A percentile compares a stretch with the other conserved stretches of the same genome.
Evolutionary conservation across 2,113 vertebrate genomes (phyloP).

Genomic region (Cinclus cinclus): DNA sequence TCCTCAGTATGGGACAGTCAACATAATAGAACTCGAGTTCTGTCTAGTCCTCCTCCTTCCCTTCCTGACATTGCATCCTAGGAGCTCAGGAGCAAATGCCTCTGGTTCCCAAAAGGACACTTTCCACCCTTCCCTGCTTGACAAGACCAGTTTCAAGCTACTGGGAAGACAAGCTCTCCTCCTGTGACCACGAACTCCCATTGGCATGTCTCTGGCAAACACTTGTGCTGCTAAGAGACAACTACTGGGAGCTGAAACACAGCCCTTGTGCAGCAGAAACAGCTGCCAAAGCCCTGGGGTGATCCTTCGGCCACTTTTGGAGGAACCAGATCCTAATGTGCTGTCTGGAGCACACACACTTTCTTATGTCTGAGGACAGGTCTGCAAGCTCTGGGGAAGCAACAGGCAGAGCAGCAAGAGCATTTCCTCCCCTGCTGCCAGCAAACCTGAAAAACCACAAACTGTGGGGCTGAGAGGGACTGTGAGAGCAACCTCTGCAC

Average conservation of each 20-base stretch:
- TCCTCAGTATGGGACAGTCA: not conserved
- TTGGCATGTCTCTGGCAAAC: not conserved
- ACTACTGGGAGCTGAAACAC: not conserved
- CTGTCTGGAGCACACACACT: not conserved
- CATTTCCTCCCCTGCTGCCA: slow-evolving; percentile 25
- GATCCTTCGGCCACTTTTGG: not conserved
- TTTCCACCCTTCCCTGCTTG: not conserved
- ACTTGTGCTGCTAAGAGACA: not conserved
- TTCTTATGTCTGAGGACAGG: not conserved
- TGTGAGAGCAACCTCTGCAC: not conserved
- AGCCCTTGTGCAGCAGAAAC: rapidly evolving
- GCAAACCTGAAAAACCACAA: slow-evolving; percentile 58
- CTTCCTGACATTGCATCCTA: not conserved
- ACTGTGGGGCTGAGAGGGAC: slow-evolving; percentile 1
- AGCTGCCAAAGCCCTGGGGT: not conserved
- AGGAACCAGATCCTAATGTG: rapidly evolving
- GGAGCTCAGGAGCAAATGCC: not conserved
- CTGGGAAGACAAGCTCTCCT: not conserved
- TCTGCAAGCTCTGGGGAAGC: not conserved
- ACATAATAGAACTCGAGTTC: rapidly evolving
- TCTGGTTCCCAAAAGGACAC: not conserved
- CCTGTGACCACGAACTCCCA: not conserved
- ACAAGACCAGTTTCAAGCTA: not conserved
- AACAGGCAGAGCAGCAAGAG: not conserved
- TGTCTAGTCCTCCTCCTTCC: not conserved